These are phyloP conservation scores for Tricholauxania praeusta DNA, from an alignment of 2,888 invertebrate genomes.

Conservation along the genomic window DNA sequence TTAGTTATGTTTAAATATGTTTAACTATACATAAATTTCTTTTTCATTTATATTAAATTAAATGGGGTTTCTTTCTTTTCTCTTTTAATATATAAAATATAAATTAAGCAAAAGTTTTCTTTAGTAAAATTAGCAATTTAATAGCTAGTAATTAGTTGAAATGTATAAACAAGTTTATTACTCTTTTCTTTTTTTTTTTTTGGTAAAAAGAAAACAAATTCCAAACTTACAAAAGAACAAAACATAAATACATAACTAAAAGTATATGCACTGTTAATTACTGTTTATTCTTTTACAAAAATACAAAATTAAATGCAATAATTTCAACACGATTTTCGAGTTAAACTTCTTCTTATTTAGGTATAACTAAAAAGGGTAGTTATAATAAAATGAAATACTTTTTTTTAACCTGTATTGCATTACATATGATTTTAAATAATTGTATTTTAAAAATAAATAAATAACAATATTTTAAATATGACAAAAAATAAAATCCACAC, in stretches of 20 bases:
- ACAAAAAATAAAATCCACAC: slow-evolving; percentile 29
- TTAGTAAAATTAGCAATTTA: slow-evolving; percentile 39
- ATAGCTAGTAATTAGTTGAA: slow-evolving; percentile 39
- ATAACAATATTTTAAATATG: slow-evolving; percentile 30
- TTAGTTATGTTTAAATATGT: slow-evolving; percentile 35
- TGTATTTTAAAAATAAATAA: slow-evolving; percentile 30
- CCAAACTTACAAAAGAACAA: no score
- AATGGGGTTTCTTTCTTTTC: slow-evolving; percentile 16
- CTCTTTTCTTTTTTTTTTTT: slow-evolving; percentile 10
- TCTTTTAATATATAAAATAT: slow-evolving; percentile 9
- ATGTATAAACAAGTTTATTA: slow-evolving; percentile 27
- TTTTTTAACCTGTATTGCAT: slow-evolving; percentile 46
- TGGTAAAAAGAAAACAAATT: neutral
- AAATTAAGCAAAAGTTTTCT: slow-evolving; percentile 1
- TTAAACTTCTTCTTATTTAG: slow-evolving; percentile 26
- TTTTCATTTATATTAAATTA: slow-evolving; percentile 3
- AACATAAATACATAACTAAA: no score
- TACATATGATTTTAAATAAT: slow-evolving; percentile 36
- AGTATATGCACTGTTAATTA: slow-evolving; percentile 7
- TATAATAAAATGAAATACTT: slow-evolving; percentile 20
- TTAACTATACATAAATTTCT: slow-evolving; percentile 24
- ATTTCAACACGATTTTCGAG: neutral
- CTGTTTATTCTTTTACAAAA: slow-evolving; percentile 5
- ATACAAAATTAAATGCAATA: slow-evolving; percentile 6
- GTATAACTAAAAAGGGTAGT: neutral